These are phyloP conservation scores for Drymonia ruficornis DNA, from an alignment of 2,888 invertebrate species.

Conservation along the genomic window DNA sequence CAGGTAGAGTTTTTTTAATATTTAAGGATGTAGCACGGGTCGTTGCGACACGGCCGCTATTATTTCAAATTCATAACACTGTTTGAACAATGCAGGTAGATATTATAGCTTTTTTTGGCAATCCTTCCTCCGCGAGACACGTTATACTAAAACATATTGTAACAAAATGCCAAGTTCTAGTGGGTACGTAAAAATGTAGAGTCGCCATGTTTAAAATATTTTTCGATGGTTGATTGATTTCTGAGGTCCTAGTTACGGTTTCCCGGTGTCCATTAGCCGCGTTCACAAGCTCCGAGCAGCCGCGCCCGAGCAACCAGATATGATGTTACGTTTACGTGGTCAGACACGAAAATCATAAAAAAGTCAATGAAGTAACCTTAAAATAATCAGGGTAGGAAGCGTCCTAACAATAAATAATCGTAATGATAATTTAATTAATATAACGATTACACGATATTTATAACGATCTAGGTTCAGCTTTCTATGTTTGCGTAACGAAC, in stretches of 20 bases:
- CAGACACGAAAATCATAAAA: too few relatives aligned
- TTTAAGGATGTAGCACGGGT: slow-evolving; percentile 66
- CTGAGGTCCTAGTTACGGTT: too few relatives aligned
- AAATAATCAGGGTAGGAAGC: too few relatives aligned
- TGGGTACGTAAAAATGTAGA: background rate
- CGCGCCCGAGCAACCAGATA: too few relatives aligned
- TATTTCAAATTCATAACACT: slow-evolving; percentile 58
- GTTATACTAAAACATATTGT: background rate
- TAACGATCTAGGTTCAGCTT: slow-evolving; percentile 15
- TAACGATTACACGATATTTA: background rate
- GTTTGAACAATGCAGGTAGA: slow-evolving; percentile 59
- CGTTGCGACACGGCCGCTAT: slow-evolving; percentile 65
- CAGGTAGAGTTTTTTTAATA: slow-evolving; percentile 71
- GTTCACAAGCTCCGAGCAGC: too few relatives aligned
- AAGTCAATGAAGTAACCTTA: too few relatives aligned
- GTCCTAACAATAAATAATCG: too few relatives aligned
- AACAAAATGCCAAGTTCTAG: background rate
- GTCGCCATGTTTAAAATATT: background rate
- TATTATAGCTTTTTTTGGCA: slow-evolving; percentile 28
- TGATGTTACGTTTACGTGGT: too few relatives aligned
- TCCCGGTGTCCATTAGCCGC: too few relatives aligned
- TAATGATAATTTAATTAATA: too few relatives aligned
- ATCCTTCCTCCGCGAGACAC: slow-evolving; percentile 1
- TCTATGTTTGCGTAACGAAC: slow-evolving; percentile 34
- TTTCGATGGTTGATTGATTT: too few relatives aligned